Base-by-base conservation (phyloP, 2,888 invertebrate species). In the Ferdinandea cuprea region DNA sequence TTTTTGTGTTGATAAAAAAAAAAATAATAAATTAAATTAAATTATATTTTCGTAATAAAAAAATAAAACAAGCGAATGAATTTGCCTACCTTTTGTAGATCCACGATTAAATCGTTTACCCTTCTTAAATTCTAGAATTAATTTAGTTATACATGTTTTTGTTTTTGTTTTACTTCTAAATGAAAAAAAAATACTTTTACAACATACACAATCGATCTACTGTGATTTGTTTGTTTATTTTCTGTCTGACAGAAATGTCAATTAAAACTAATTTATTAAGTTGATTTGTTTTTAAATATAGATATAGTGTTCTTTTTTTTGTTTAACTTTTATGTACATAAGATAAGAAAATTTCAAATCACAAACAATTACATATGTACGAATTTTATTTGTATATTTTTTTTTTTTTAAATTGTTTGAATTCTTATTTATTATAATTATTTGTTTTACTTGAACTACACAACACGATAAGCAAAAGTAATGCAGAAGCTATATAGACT, bases 61-160 rank as follows among this genome's bases (percentile, higher is more conserved):
- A 61, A 52, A 42, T 52, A 46, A 61, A 61, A 80, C 63, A 74
- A 76, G 63, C 71, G 76, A 72, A 72, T 81, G 69, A 78, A 63
- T 72, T 83, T 83, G 72, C 83, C 83, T 83, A 83, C 83, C 78
- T 77, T 80, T 66, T 73, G 83, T 63, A 83, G 78, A 81, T 68
- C 72, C 66, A 68, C 68, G 77, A 83, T 83, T 83, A 59, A 21
- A 81, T 83, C 83, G 76, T 77, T 56, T 48, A 25, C 61, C 71
- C 44, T 54, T 83, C 83, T 83, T 83, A 83, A 32, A 30, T 54
- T 32, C 78, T 83, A 83, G 17, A 83, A 73, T 83, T 83, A 83
- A 68, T 78, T 83, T 73, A 77, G 52, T 78, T 83, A 56, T 50
- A 58, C 44, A 54, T 44, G 15, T 58, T 58, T 50, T 9, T 40